These are phyloP conservation scores for Meiosimyza decipiens DNA, from an alignment of 2,888 invertebrate genomes.

Conservation along the genomic window DNA sequence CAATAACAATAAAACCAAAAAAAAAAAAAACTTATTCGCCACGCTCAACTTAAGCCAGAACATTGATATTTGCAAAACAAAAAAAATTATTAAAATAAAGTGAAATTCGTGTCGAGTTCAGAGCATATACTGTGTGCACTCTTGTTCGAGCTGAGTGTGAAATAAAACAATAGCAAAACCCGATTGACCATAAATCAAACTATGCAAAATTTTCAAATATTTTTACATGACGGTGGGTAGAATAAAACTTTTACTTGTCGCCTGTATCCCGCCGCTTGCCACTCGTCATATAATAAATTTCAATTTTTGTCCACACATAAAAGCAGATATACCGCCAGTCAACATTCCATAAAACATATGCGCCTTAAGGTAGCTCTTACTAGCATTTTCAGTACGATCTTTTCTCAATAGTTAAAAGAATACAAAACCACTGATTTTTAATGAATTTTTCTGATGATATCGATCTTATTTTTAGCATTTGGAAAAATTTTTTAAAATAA, in stretches of 20 bases:
- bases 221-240: slow-evolving; percentile 2
- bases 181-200: slow-evolving; percentile 34
- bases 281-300: slow-evolving; percentile 27
- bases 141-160: not conserved
- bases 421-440: too few species aligned
- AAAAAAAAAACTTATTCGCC: not conserved
- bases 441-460: too few species aligned
- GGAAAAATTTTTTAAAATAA: too few species aligned
- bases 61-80: not conserved
- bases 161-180: slow-evolving; percentile 16
- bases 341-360: not conserved
- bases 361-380: too few species aligned
- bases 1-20: not conserved
- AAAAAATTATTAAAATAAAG: too few species aligned
- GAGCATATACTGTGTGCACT: not conserved
- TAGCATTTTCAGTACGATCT: too few species aligned
- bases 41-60: slow-evolving; percentile 1
- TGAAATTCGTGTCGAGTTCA: too few species aligned
- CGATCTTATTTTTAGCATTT: too few species aligned
- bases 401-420: too few species aligned
- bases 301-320: slow-evolving; percentile 24
- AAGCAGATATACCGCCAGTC: slow-evolving; percentile 1
- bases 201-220: slow-evolving; percentile 28
- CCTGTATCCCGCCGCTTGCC: not conserved
- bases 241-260: slow-evolving; percentile 14